These are phyloP conservation scores for Epinotia bilunana DNA, from an alignment of 2,888 invertebrate species.

Conservation along the genomic window DNA sequence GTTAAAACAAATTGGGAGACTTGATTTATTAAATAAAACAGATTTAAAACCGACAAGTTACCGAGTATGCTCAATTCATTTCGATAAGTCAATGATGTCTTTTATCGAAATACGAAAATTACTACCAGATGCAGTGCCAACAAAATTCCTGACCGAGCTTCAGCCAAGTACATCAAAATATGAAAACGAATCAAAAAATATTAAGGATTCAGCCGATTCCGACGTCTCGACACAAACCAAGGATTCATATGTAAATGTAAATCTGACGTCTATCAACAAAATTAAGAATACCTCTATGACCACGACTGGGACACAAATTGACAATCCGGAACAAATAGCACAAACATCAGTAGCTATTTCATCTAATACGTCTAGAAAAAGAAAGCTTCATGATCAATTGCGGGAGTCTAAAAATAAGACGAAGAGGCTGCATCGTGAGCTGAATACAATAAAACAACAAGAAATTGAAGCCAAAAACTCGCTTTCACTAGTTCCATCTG, in stretches of 20 bases:
- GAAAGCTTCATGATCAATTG: neutral
- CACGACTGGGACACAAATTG: neutral
- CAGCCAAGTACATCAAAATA: neutral
- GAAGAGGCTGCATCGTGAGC: neutral
- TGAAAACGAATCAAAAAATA: neutral
- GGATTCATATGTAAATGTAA: neutral
- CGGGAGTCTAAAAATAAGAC: neutral
- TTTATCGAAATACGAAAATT: neutral
- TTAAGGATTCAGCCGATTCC: neutral
- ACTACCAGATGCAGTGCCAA: slow-evolving; percentile 1
- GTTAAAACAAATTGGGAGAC: neutral
- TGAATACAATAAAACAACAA: neutral
- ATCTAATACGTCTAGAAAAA: neutral
- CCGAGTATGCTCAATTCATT: slow-evolving; percentile 4
- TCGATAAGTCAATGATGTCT: neutral
- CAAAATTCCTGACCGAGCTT: neutral
- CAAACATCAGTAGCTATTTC: neutral
- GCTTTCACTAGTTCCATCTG: too few species aligned
- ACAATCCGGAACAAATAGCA: neutral
- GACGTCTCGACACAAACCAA: neutral
- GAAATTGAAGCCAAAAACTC: neutral
- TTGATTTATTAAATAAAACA: slow-evolving; percentile 2
- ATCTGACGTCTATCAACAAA: neutral
- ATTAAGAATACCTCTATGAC: neutral
- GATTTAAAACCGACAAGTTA: neutral